Base-by-base conservation (phyloP, 2,113 vertebrate genomes). In the Salvelinus alpinus region DNA sequence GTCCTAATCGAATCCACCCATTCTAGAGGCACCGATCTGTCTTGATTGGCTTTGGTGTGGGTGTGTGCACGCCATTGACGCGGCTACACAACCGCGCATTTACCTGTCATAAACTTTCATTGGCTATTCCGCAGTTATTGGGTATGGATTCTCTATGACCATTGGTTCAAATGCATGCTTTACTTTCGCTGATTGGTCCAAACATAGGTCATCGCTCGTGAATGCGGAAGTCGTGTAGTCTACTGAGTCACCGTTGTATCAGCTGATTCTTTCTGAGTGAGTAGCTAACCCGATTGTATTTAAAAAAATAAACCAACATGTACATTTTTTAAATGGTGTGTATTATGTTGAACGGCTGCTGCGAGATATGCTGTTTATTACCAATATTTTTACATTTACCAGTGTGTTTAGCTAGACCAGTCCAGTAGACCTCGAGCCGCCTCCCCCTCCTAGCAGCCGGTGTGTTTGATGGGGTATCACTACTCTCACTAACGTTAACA, bases 221-320 rank as follows among this genome's bases (percentile, higher is more conserved):
- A 94, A 94, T 93, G 93, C 93, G 94, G 94, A 94, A 94, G 93
- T 92, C 6, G 85, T 86, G 91, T 74, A 78, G 91, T 92, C 85
- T 93, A 93, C 94, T 94, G 94, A 94, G 94, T 94, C 94, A 94
- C 93, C 90, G 92, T 93, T 91, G 89, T 92, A 89, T 93, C 94
- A 94, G 93, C 93, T 94, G 93, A 94, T 93, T 90, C 84, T 91
- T 91, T 92, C 92, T 91, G 92, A 93, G 94, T 94, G 92, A 94
- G 94, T 94, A 94, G 51, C 51, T 54, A 54, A 92, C 90, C 91
- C 87, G 90, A 78, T 90, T 91, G 88, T 48, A 77, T 85, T 91
- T 88, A 8, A 1, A 75, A 86, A 86, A 44, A 44, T 76, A 13
- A 76, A 75, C 65, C 80, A 74, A 82, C 78, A 86, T 83, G 22